Conservation (phyloP, 2,113 vertebrate species). For the Romanogobio albipinnatus region DNA sequence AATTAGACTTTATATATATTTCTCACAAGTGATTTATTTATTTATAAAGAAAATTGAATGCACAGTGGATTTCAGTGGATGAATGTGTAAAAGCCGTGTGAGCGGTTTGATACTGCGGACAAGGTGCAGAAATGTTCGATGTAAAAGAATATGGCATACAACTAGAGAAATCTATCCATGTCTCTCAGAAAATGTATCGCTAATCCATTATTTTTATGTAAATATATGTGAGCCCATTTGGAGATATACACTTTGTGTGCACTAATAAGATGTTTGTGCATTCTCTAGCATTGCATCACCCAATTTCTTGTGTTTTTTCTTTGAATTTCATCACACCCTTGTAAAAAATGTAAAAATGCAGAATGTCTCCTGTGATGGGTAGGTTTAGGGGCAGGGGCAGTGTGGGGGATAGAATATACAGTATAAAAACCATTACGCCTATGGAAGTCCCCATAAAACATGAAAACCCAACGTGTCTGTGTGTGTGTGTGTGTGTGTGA, state of each 20-base stretch:
- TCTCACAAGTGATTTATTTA: slow-evolving; percentile 32
- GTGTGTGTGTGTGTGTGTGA: slow-evolving; percentile 22
- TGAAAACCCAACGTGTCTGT: no score
- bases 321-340: slow-evolving; percentile 30
- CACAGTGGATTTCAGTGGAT: neutral
- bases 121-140: slow-evolving; percentile 15
- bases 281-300: slow-evolving; percentile 15
- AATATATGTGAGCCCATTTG: slow-evolving; percentile 7
- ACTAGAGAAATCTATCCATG: slow-evolving; percentile 50
- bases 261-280: neutral
- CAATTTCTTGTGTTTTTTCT: neutral
- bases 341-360: no score
- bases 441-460: no score
- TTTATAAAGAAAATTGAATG: neutral
- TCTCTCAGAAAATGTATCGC: slow-evolving; percentile 60
- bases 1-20: neutral
- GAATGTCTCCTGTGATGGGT: no score
- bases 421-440: no score
- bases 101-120: neutral
- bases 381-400: no score
- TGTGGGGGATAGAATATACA: no score
- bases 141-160: slow-evolving; percentile 7
- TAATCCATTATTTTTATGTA: slow-evolving; percentile 1
- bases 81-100: neutral
- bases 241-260: neutral